Evolutionary conservation across 2,888 invertebrate species (phyloP).

Genomic region (Hoplodrina ambigua): DNA sequence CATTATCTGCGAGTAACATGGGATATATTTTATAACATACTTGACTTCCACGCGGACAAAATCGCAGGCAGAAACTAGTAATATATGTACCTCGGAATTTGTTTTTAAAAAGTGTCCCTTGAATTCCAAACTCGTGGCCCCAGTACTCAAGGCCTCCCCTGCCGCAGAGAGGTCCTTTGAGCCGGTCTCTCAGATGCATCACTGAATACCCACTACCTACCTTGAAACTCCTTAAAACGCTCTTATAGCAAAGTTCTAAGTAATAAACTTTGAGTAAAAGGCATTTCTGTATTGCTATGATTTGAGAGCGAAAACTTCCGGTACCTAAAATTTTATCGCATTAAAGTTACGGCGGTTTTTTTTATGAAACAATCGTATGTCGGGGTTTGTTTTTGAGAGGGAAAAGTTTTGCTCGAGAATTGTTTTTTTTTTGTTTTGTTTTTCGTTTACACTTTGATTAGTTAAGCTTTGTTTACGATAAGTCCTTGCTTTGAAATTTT

Average conservation of each 20-base stretch:
- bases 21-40: no score
- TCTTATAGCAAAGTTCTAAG: constrained; percentile 74
- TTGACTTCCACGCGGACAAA: no score
- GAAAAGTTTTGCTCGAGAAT: constrained; percentile 1
- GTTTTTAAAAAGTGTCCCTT: constrained; percentile 13
- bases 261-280: constrained; percentile 76
- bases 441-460: constrained; percentile 12
- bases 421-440: not conserved
- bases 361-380: constrained; percentile 34
- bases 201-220: constrained; percentile 73
- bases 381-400: constrained; percentile 15
- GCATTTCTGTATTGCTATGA: constrained; percentile 58
- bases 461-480: not conserved
- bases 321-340: constrained; percentile 33
- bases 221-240: constrained; percentile 75
- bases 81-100: no score
- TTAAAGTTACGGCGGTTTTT: constrained; percentile 14
- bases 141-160: constrained; percentile 59
- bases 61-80: no score
- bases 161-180: constrained; percentile 77
- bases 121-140: constrained; percentile 32
- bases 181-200: constrained; percentile 77
- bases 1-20: no score
- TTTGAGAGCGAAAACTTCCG: constrained; percentile 35
- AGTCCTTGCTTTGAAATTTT: no score